Conservation (phyloP, 2,797 vertebrate species). For the Micrastur ruficollis region DNA sequence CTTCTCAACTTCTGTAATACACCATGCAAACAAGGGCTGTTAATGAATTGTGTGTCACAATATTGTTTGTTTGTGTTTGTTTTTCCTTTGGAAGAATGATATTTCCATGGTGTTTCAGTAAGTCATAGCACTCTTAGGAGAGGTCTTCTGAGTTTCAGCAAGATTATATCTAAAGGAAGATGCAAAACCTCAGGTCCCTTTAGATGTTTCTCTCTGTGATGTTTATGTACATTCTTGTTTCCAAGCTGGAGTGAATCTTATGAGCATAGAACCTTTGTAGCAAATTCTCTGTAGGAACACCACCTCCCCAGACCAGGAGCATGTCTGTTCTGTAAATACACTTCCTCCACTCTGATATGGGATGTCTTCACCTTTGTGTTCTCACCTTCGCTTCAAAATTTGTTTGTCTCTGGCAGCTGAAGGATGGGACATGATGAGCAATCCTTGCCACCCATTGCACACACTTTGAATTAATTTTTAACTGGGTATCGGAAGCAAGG, state of each 20-base stretch:
- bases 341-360: neutral
- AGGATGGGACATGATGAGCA: neutral
- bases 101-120: neutral
- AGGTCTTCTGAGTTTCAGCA: neutral
- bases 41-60: neutral
- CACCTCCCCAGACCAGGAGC: neutral
- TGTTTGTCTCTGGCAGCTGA: neutral
- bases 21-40: neutral
- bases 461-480: neutral
- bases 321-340: neutral
- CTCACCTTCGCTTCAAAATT: neutral
- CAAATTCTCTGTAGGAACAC: neutral
- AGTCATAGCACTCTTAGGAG: neutral
- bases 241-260: neutral
- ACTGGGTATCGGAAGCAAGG: neutral
- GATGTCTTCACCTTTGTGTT: neutral
- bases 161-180: neutral
- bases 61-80: neutral
- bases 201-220: neutral
- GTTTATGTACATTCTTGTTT: neutral
- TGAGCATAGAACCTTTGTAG: neutral
- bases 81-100: neutral
- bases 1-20: neutral
- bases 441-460: neutral
- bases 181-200: neutral